Base-by-base conservation (phyloP, 2,113 vertebrate species). In the Sapajus apella region DNA sequence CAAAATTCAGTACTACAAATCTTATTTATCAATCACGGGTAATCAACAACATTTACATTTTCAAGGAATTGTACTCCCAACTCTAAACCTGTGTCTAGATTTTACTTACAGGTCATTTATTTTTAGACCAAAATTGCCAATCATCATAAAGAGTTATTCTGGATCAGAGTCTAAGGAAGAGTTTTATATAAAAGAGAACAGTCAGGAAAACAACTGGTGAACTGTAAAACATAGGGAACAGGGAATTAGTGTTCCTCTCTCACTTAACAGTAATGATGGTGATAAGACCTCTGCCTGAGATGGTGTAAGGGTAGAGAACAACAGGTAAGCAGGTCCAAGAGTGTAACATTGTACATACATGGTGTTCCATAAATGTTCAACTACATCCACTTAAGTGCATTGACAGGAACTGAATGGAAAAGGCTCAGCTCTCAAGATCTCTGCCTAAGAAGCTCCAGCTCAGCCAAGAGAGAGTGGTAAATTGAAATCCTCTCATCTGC, bases 341-440 rank as follows among this genome's bases (percentile, higher is more conserved):
- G 21, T 4, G 1, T 20, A 80, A 14, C 2, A 0, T 8, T 8
- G 30, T 6, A 10, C 8, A 5, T 0, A 37, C 7, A 5, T 0
- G 0, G 43, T 1, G 0, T 1, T 10, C 30, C 2, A 0, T 12
- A 9, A 37, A 6, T 9, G 2, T 20, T 73, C 32, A 1, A 2
- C 6, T 7, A 2, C 2, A 3, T 35, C 45, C 27, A 50, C 11
- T 4, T 8, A 14, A 50, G 30, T 12, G 27, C 25, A 23, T 2
- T 40, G 37, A 9, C 18, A 27, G 12, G 25, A 32, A 32, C 20
- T 25, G 1, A 20, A 32, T 8, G 37, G 45, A 50, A 45, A n/a
- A 94, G 56, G 20, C 25, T 73, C 10, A 70, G 3, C 7, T 43
- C 13, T 50, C 2, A 12, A 1, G 18, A 27, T 45, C 37, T 64